Evolutionary conservation across 2,113 vertebrate genomes (phyloP).

Genomic region (Trematocara variabile): DNA sequence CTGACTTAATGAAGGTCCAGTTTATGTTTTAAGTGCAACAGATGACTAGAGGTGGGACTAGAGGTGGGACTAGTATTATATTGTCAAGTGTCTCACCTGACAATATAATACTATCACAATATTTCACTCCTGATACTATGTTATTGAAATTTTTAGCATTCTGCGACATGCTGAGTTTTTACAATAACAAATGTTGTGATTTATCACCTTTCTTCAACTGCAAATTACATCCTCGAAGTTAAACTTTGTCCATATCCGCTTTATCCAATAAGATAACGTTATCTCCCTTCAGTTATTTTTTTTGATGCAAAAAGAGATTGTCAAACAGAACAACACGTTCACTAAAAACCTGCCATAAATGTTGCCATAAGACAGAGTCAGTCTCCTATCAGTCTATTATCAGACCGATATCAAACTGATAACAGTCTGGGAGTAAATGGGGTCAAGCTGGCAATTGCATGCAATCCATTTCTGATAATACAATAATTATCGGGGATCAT

Average conservation of each 20-base stretch:
- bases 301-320: not conserved
- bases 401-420: not conserved
- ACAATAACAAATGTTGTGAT: not conserved
- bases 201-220: not conserved
- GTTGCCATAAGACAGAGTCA: not conserved
- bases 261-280: not conserved
- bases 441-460: not conserved
- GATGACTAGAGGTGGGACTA: not conserved
- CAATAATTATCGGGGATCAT: not conserved
- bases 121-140: not conserved
- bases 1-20: not conserved
- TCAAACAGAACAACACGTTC: not conserved
- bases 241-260: not conserved
- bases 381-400: not conserved
- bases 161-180: not conserved
- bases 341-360: not conserved
- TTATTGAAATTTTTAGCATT: not conserved
- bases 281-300: not conserved
- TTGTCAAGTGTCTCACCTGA: not conserved
- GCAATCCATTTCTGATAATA: not conserved
- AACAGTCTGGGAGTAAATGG: not conserved
- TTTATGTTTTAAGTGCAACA: not conserved
- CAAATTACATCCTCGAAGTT: not conserved
- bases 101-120: not conserved
- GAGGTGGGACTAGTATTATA: not conserved